Percentiles rank a stretch among this genome's conserved stretches.
phyloP scores from a whole-genome alignment of 2,113 vertebrate genomes.

The Nycticebus coucang region DNA sequence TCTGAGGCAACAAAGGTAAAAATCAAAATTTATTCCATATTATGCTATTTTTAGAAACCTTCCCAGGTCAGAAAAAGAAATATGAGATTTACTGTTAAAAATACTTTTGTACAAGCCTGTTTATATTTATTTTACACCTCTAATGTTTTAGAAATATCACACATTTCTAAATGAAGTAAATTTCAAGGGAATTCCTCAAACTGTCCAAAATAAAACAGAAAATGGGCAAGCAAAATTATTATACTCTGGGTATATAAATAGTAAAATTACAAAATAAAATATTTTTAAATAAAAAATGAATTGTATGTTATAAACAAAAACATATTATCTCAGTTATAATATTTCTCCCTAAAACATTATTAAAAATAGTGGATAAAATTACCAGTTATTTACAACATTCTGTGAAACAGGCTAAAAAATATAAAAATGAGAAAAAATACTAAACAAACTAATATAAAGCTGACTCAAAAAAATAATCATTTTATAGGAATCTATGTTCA shows the following conservation, averaged over 20 bases:
- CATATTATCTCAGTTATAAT: neutral
- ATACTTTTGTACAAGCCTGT: neutral
- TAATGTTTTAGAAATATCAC: neutral
- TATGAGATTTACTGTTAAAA: neutral
- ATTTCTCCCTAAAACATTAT: neutral
- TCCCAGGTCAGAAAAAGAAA: neutral
- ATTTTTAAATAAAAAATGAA: neutral
- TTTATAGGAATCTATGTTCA: neutral
- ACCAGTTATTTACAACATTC: neutral
- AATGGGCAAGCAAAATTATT: neutral
- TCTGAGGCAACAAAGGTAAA: neutral
- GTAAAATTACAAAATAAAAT: neutral
- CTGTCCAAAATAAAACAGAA: neutral
- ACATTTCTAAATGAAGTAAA: neutral
- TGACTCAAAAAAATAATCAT: neutral
- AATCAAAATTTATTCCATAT: neutral
- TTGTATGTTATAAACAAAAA: neutral
- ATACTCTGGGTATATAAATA: neutral
- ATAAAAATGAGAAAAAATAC: neutral
- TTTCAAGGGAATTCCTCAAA: neutral
- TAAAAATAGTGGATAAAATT: neutral
- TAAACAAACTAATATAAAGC: neutral
- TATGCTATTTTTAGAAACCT: neutral
- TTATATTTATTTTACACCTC: neutral
- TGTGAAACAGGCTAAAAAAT: neutral